phyloP scores from a whole-genome alignment of 2,888 invertebrate genomes.

The Stenotaenia linearis region DNA sequence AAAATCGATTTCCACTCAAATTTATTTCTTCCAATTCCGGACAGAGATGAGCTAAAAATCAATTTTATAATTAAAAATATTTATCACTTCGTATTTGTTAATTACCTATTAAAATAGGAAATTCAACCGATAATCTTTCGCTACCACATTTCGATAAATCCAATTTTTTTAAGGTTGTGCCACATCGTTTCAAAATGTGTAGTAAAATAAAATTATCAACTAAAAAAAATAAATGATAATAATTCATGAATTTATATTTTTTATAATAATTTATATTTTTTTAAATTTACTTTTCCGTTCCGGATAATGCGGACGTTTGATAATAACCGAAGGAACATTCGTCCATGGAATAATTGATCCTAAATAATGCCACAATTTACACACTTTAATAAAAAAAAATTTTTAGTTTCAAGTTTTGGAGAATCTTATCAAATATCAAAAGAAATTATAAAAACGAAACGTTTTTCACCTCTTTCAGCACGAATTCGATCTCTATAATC shows the following conservation, averaged over 20 bases:
- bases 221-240: not conserved
- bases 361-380: not conserved
- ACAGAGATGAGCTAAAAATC: not conserved
- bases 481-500: not conserved
- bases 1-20: not conserved
- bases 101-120: not conserved
- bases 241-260: not conserved
- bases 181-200: not conserved
- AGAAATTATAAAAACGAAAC: not conserved
- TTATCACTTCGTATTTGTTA: not conserved
- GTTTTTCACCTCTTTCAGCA: not conserved
- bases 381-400: not conserved
- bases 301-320: not conserved
- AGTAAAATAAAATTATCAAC: not conserved
- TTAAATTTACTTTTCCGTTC: not conserved
- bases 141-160: not conserved
- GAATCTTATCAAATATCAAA: too few species aligned
- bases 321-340: not conserved
- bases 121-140: not conserved
- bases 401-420: not conserved
- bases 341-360: not conserved
- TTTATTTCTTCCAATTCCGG: not conserved
- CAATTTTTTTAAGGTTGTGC: not conserved
- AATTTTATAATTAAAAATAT: not conserved
- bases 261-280: not conserved